These are phyloP conservation scores for Drosophila mayaguana DNA, from an alignment of 2,888 invertebrate genomes.

Conservation along the genomic window DNA sequence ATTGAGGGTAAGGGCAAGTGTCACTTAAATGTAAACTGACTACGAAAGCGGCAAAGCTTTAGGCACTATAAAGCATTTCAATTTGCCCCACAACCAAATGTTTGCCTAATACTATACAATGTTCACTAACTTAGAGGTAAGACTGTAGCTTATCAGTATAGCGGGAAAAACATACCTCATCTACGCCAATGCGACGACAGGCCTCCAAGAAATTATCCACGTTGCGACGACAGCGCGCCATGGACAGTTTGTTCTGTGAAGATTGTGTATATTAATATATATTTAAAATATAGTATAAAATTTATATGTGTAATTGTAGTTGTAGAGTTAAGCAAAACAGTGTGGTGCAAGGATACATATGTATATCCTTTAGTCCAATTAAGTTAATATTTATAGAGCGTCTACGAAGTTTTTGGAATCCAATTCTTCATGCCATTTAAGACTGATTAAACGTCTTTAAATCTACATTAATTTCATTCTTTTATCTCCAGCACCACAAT, in stretches of 20 bases:
- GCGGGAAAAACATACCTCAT: slow-evolving; percentile 90
- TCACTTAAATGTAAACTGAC: slow-evolving; percentile 52
- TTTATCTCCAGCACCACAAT: neutral
- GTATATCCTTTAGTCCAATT: no score
- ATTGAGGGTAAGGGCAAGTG: slow-evolving; percentile 14
- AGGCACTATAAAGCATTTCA: slow-evolving; percentile 30
- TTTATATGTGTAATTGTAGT: neutral
- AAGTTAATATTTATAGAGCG: no score
- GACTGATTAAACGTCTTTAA: neutral
- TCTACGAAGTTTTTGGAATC: neutral
- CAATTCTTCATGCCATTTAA: neutral
- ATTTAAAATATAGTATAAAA: neutral
- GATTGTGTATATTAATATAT: neutral
- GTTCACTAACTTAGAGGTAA: slow-evolving; percentile 23
- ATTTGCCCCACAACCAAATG: slow-evolving; percentile 41
- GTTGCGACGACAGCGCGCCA: slow-evolving; percentile 96
- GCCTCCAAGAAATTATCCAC: slow-evolving; percentile 98
- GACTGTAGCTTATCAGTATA: slow-evolving; percentile 10
- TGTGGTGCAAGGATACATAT: neutral
- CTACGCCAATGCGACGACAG: slow-evolving; percentile 96
- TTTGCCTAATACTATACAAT: slow-evolving; percentile 12
- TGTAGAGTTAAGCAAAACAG: neutral
- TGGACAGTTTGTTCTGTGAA: slow-evolving; percentile 96
- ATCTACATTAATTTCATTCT: no score
- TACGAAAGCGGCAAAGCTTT: slow-evolving; percentile 45